Evolutionary conservation across 2,113 vertebrate genomes (phyloP).

Genomic region (Stigmatopora argus): DNA sequence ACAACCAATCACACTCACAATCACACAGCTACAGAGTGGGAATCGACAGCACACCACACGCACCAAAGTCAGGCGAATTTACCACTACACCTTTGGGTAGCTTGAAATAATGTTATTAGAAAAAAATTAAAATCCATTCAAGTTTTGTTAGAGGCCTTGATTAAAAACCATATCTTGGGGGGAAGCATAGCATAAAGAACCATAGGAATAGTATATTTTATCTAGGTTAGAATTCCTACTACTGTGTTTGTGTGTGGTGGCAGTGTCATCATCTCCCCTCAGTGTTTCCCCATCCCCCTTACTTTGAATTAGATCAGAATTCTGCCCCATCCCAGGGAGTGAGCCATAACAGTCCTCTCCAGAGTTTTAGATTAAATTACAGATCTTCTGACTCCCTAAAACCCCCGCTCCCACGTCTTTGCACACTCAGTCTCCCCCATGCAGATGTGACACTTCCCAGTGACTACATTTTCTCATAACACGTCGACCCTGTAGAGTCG

Average conservation of each 20-base stretch:
- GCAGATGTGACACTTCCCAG: conserved; percentile 61
- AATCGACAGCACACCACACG: too few relatives aligned
- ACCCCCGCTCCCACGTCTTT: conserved; percentile 14
- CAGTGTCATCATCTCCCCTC: conserved; percentile 32
- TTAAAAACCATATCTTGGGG: not conserved
- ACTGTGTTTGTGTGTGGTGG: conserved; percentile 6
- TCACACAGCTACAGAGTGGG: too few relatives aligned
- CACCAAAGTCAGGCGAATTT: too few relatives aligned
- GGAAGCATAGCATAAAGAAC: conserved; percentile 4
- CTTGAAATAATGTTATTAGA: too few relatives aligned
- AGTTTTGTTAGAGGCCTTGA: too few relatives aligned
- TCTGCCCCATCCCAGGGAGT: conserved; percentile 44
- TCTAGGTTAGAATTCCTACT: conserved; percentile 6
- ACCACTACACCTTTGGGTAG: too few relatives aligned
- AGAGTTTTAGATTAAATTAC: conserved; percentile 66
- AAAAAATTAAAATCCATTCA: too few relatives aligned
- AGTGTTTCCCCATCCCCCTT: conserved; percentile 14
- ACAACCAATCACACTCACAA: too few relatives aligned
- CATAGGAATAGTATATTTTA: not conserved
- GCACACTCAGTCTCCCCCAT: conserved; percentile 33
- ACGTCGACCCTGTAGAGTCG: conserved; percentile 35
- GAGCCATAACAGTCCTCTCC: conserved; percentile 50
- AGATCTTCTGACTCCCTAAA: conserved; percentile 50
- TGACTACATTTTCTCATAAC: conserved; percentile 49
- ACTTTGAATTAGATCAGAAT: conserved; percentile 50